A percentile compares a stretch with the other conserved stretches of the same genome.
Conservation (phyloP, 2,888 invertebrate species). For the Deroplatys truncata region DNA sequence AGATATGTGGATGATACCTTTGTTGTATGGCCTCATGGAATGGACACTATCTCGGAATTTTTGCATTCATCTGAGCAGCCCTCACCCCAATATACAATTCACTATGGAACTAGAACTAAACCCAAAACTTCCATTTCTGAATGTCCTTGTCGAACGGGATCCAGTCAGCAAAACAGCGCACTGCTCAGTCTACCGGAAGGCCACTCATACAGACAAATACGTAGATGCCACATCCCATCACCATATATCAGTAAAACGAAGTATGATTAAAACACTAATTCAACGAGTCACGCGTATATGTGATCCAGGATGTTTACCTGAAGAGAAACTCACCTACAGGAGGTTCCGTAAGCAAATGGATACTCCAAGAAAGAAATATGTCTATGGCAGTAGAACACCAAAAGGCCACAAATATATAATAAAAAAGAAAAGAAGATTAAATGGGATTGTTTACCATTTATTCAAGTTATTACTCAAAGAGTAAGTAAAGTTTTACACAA, state of each 20-base stretch:
- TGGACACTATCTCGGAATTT: not conserved
- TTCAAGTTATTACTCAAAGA: not conserved
- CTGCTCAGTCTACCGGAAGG: not conserved
- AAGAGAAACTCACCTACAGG: not conserved
- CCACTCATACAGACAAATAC: not conserved
- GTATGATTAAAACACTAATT: not conserved
- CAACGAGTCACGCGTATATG: not conserved
- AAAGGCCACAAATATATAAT: not conserved
- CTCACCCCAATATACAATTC: not conserved
- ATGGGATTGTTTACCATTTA: not conserved
- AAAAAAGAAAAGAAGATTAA: not conserved
- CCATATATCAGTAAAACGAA: not conserved
- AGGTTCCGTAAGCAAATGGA: not conserved
- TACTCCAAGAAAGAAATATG: not conserved
- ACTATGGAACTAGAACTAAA: not conserved
- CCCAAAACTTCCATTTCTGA: not conserved
- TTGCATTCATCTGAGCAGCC: not conserved
- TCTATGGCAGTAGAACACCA: not conserved
- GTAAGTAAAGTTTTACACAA: not conserved
- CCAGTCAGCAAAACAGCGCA: not conserved
- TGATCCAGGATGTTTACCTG: not conserved
- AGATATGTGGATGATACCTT: no score
- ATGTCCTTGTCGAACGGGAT: not conserved
- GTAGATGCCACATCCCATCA: not conserved
- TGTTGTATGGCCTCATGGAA: no score